Base-by-base conservation (phyloP, 2,113 vertebrate species). In the Saccopteryx bilineata region DNA sequence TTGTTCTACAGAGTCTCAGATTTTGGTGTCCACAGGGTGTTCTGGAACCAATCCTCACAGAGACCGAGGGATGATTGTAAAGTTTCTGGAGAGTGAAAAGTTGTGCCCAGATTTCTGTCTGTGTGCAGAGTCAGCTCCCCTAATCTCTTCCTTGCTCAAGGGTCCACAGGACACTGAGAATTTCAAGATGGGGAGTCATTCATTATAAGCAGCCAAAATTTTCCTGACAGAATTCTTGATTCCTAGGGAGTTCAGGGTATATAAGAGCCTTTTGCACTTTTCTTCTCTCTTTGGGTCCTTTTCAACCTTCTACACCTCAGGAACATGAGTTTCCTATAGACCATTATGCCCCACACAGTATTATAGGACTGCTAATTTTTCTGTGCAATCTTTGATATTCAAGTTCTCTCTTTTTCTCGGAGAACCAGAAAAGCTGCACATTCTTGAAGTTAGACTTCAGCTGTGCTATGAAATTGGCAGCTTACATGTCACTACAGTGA, bases 401-500 rank as follows among this genome's bases (percentile, higher is more conserved):
- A 63, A 80, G 46, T 72, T 78, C 21, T 72, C 46, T 68, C 46
- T 58, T 63, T 93, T 54, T 56, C 60, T 68, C 89, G 21, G 50
- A 87, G 71, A 95, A 58, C 46, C 31, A 2, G 68, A 94, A 31
- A 58, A 95, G 28, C 5, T 33, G 56, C 24, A 74, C 10, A 14
- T 18, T 63, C 71, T 76, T 39, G 79, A 68, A 18, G 23, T 2
- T 84, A 66, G 75, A 87, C 24, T 89, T 75, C 2, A 68, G 87
- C n/a, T 74, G 46, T 50, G 13, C 21, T 95, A 81, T 88, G 46
- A 96, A 85, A 24, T 46, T 54, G 31, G 84, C 56, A 78, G 75
- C 19, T 56, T 83, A 21, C 19, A 58, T 14, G 68, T 76, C 72
- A 88, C n/a, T 39, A 24, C 17, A 50, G 5, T 6, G 33, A 68